phyloP scores from a whole-genome alignment of 2,888 invertebrate species.

The Eupithecia pulchellata region DNA sequence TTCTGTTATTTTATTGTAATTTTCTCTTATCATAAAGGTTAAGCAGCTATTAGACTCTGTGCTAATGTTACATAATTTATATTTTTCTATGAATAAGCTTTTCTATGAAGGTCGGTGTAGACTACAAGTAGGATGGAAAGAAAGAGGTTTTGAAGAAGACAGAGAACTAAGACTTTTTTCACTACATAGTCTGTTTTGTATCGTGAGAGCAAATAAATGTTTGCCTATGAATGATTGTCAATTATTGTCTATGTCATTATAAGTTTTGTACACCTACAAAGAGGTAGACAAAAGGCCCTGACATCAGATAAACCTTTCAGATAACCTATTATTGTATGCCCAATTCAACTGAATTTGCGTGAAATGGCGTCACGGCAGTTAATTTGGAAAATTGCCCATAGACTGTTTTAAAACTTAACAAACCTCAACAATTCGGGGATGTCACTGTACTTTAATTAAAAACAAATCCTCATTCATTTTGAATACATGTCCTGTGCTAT shows the following conservation, averaged over 20 bases:
- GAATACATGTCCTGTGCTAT: too few species aligned
- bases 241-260: too few species aligned
- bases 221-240: too few species aligned
- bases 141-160: neutral
- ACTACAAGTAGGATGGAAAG: neutral
- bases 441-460: neutral
- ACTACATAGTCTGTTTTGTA: too few species aligned
- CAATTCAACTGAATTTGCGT: slow-evolving; percentile 22
- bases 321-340: neutral
- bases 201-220: too few species aligned
- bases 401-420: slow-evolving; percentile 25
- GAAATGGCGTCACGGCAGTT: slow-evolving; percentile 36
- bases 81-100: neutral
- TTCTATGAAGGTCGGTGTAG: neutral
- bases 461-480: neutral
- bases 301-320: neutral
- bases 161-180: too few species aligned
- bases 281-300: slow-evolving; percentile 1
- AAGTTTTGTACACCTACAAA: too few species aligned
- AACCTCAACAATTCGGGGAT: slow-evolving; percentile 11
- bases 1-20: too few species aligned
- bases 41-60: too few species aligned
- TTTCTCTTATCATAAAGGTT: too few species aligned
- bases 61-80: neutral
- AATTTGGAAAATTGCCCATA: slow-evolving; percentile 25